Evolutionary conservation across 2,113 vertebrate genomes (phyloP).

Genomic region (Astatotilapia flaviijosephi): DNA sequence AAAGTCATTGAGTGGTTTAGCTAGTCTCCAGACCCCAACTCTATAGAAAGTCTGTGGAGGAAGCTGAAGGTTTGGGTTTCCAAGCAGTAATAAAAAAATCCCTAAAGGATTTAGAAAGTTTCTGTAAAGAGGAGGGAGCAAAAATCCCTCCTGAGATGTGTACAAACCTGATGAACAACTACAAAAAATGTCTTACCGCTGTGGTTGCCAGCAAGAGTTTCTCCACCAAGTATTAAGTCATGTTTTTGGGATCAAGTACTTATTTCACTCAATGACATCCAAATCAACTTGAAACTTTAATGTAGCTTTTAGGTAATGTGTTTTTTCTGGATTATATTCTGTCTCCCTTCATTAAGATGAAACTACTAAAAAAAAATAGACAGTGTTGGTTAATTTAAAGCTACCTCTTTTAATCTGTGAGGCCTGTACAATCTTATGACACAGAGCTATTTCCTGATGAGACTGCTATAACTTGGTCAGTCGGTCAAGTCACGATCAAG

Average conservation of each 20-base stretch:
- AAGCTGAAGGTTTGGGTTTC: background rate
- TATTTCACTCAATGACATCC: background rate
- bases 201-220: background rate
- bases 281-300: background rate
- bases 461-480: background rate
- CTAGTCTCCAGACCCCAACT: background rate
- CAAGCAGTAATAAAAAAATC: background rate
- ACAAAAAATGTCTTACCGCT: background rate
- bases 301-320: background rate
- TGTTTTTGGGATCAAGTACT: background rate
- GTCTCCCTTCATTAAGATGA: background rate
- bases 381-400: accelerated
- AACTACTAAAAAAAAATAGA: background rate
- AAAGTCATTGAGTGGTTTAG: background rate
- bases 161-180: background rate
- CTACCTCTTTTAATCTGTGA: background rate
- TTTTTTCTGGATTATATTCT: background rate
- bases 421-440: background rate
- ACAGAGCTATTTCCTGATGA: background rate
- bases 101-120: background rate
- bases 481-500: background rate
- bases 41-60: background rate
- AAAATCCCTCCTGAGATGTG: background rate
- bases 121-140: background rate
- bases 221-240: background rate